These are phyloP conservation scores for Fissipunctia ypsillon DNA, from an alignment of 2,888 invertebrate species.

Conservation along the genomic window DNA sequence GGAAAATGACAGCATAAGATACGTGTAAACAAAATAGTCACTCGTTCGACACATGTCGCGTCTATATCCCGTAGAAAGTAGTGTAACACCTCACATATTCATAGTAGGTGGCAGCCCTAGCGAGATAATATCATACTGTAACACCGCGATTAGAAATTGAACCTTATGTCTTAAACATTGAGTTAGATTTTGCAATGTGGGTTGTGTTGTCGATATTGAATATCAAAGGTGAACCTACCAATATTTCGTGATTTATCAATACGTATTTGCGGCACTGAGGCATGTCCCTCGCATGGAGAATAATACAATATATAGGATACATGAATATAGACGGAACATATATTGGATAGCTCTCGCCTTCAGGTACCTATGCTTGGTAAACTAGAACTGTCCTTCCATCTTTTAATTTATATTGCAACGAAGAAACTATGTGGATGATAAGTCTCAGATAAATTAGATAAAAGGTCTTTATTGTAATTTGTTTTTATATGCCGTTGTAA, in stretches of 20 bases:
- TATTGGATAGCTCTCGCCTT: constrained; percentile 41
- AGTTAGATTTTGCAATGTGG: constrained; percentile 15
- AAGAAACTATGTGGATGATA: not conserved
- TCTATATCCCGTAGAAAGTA: constrained; percentile 45
- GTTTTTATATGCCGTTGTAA: not conserved
- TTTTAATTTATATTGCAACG: constrained; percentile 1
- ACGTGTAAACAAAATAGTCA: constrained; percentile 53
- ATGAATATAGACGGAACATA: constrained; percentile 48
- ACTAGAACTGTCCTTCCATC: not conserved
- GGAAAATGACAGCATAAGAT: constrained; percentile 47
- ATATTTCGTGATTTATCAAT: constrained; percentile 67
- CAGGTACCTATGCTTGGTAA: constrained; percentile 11
- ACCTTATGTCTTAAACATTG: not conserved
- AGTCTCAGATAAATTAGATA: not conserved
- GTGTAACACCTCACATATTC: constrained; percentile 62
- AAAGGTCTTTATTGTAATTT: not conserved
- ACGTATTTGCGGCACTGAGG: constrained; percentile 65
- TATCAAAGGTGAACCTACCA: constrained; percentile 62
- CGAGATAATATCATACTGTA: constrained; percentile 49
- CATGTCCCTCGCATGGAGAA: constrained; percentile 59
- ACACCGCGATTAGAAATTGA: constrained; percentile 2
- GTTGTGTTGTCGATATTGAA: constrained; percentile 52
- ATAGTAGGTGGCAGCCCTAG: constrained; percentile 49
- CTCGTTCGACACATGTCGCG: constrained; percentile 56
- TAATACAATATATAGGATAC: constrained; percentile 59